Conservation (phyloP, 2,888 invertebrate species). For the Callyntrura guangdongensis region DNA sequence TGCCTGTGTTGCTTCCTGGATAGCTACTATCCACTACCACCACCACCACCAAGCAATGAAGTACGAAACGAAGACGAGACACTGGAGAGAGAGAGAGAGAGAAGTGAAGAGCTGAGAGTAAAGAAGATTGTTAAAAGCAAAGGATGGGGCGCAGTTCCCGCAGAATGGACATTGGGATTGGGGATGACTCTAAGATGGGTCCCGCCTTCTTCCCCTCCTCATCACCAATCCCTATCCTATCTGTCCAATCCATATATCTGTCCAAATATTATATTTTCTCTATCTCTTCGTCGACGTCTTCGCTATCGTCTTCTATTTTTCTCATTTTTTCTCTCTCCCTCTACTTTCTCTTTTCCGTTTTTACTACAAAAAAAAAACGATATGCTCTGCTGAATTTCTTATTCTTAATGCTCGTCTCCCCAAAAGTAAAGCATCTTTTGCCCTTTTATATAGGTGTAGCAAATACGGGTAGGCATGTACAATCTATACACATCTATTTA, state of each 20-base stretch:
- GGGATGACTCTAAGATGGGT: conserved; percentile 82
- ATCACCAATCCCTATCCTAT: conserved; percentile 82
- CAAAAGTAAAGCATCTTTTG: conserved; percentile 38
- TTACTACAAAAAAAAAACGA: conserved; percentile 24
- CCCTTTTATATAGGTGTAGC: conserved; percentile 52
- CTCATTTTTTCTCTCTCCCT: conserved; percentile 55
- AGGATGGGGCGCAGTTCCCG: conserved; percentile 78
- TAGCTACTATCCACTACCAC: conserved; percentile 63
- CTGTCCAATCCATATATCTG: conserved; percentile 77
- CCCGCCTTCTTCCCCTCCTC: conserved; percentile 82
- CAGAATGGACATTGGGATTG: conserved; percentile 83
- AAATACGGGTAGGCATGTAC: neutral
- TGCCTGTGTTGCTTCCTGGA: conserved; percentile 65
- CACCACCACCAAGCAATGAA: conserved; percentile 40
- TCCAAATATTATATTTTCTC: conserved; percentile 75
- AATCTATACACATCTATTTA: conserved; percentile 19
- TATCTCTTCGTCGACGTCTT: conserved; percentile 71
- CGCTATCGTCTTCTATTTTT: conserved; percentile 71
- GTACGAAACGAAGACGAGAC: conserved; percentile 62
- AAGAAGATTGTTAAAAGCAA: conserved; percentile 76
- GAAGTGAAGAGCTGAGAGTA: conserved; percentile 69
- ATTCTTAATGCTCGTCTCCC: conserved; percentile 33
- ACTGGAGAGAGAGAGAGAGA: conserved; percentile 68
- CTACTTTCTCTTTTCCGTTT: conserved; percentile 12
- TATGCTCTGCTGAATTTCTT: conserved; percentile 27